Base-by-base conservation (phyloP, 2,888 invertebrate genomes). In the Abrostola tripartita region DNA sequence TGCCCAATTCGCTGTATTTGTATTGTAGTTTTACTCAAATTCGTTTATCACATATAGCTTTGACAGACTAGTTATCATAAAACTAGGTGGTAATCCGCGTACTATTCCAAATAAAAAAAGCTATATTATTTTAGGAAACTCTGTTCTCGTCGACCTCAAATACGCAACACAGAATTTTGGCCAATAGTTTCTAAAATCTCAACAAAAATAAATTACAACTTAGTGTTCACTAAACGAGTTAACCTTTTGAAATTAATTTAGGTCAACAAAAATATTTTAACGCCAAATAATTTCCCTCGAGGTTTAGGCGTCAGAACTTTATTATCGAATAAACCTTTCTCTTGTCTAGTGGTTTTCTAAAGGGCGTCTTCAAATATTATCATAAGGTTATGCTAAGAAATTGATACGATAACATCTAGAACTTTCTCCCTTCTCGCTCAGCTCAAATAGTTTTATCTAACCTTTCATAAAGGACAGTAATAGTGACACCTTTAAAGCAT, bases 201-300 rank as follows among this genome's bases (percentile, higher is more conserved):
- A 40, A 58, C 50, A 38, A 14, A 42, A 62, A 49, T 58, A 58
- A 52, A 55, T 50, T 24, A 37, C 52, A 42, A 65, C 40, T 52
- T 52, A 58, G 24, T 51, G 37, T 41, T 53, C 41, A 54, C 14
- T 71, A 68, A 74, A 66, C 52, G 50, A 51, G 54, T 71, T 75
- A 73, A 65, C 65, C 61, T 65, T 65, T 65, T 37, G 37, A 74
- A 73, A 74, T 71, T 55, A 78, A 74, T 76, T 71, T 59, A 65
- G 65, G 65, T 53, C 63, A 69, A 68, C 70, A 76, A 73, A 81
- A 78, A 75, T 76, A 76, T 78, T 74, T 70, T 74, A 73, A 70
- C 71, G 38, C 58, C 50, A 47, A 63, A 65, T 70, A 71, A 72
- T 76, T 78, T 74, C 82, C 77, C 76, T 47, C 10, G 82, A 61